Conservation (phyloP, 2,797 vertebrate genomes). For the Orestias chungarensis region DNA sequence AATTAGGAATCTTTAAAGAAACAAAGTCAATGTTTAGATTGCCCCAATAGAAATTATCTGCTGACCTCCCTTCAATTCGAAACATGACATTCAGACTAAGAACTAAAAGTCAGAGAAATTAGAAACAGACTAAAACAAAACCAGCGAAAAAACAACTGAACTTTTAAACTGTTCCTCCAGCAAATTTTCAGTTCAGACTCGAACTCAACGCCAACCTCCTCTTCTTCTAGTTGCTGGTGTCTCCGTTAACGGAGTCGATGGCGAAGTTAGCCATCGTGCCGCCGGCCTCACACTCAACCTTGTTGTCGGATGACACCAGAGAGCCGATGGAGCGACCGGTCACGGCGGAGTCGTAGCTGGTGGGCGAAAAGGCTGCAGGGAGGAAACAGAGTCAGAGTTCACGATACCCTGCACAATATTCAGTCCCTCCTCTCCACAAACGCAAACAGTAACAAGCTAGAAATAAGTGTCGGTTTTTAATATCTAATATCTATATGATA, state of each 20-base stretch:
- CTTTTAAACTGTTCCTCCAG: neutral
- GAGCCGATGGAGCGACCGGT: conserved; percentile 83
- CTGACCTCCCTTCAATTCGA: neutral
- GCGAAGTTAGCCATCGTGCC: conserved; percentile 77
- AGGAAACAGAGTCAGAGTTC: conserved; percentile 25
- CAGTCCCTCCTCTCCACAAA: too few relatives aligned
- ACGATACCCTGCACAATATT: too few relatives aligned
- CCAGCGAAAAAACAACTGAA: neutral
- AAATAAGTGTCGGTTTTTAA: too few relatives aligned
- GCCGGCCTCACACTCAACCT: conserved; percentile 80
- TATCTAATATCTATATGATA: too few relatives aligned
- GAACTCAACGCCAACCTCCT: neutral
- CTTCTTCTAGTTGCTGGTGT: conserved; percentile 65
- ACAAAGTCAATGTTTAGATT: neutral
- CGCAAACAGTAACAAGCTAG: too few relatives aligned
- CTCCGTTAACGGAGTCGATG: conserved; percentile 76
- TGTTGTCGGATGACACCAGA: conserved; percentile 78
- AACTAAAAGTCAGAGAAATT: conserved; percentile 7
- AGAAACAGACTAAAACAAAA: neutral
- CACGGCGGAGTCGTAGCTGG: conserved; percentile 82
- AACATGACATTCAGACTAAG: neutral
- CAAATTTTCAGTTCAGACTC: neutral
- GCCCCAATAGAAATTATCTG: neutral
- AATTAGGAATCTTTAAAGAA: neutral
- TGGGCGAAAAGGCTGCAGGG: conserved; percentile 83